Base-by-base conservation (phyloP, 2,888 invertebrate genomes). In the Patella pellucida region DNA sequence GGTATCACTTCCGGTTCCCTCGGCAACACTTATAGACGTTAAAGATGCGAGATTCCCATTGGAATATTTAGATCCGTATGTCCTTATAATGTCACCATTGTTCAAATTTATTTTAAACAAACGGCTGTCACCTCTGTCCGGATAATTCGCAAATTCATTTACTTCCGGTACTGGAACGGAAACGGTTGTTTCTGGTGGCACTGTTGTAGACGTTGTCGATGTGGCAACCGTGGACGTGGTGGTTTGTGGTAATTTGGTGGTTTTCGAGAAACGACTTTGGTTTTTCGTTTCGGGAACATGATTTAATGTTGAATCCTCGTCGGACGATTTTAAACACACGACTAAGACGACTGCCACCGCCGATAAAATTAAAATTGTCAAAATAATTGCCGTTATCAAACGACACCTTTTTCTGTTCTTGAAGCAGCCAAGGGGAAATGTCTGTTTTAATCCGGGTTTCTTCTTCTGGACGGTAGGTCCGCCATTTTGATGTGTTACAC, bases 61-160 rank as follows among this genome's bases (percentile, higher is more conserved):
- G 52, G 76, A 76, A n/a, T 70, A 73, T 70, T 82, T 82, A 23
- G 76, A 77, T 5, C 82, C 82, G 51, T 77, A 76, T 1, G 76
- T 78, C 69, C 76, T 73, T 16, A 82, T 71, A 1, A 72, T 56
- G 1, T 79, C 77, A 27, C 79, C 78, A 72, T 80, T 82, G 69
- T 74, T 75, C 4, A 80, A 74, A 19, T 72, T 50, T 11, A 79
- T 76, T 52, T 78, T 74, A 52, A 82, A 78, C n/a, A 82, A 71
- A 1, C 80, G 75, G 50, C 79, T 79, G 75, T 79, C 79, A 5
- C 82, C 79, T 11, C 78, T 79, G 54, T 82, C 77, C 74, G 77
- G 74, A 72, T 76, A 82, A 7, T 79, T 76, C 62, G 79, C 73
- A 73, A 80, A 82, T 62, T 62, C 62, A 23, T 23, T 23, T 12